Conservation (phyloP, 2,113 vertebrate genomes). For the Sinosuthora webbiana region DNA sequence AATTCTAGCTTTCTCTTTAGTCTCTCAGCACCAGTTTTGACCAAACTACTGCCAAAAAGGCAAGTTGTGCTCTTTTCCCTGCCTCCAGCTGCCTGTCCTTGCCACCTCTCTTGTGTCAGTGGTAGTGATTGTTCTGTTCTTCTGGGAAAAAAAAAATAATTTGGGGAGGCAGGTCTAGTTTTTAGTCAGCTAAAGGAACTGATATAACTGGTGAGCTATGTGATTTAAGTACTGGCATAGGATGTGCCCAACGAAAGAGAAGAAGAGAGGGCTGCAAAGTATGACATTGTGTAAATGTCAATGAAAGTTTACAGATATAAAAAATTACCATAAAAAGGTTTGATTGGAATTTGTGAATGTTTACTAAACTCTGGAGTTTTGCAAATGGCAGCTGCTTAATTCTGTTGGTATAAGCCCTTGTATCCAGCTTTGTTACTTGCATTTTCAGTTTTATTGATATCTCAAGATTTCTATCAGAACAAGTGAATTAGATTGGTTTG, state of each 20-base stretch:
- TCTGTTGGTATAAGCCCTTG: neutral
- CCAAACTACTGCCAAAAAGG: constrained; percentile 38
- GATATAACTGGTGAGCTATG: neutral
- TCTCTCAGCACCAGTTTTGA: constrained; percentile 39
- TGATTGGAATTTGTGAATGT: neutral
- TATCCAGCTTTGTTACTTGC: neutral
- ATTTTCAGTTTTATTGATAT: neutral
- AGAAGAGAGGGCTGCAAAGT: neutral
- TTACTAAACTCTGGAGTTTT: neutral
- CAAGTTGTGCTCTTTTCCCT: constrained; percentile 16
- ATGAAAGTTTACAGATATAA: neutral
- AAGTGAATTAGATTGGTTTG: neutral
- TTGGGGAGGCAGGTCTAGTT: constrained; percentile 1
- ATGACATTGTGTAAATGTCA: neutral
- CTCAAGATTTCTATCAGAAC: neutral
- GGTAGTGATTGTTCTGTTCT: neutral
- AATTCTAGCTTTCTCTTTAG: constrained; percentile 43
- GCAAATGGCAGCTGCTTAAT: neutral
- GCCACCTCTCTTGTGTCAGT: constrained; percentile 38
- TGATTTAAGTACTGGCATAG: constrained; percentile 1
- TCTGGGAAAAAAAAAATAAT: constrained; percentile 43
- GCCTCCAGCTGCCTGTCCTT: constrained; percentile 49
- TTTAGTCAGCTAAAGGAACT: constrained; percentile 28
- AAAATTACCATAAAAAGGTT: neutral
- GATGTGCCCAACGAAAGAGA: neutral